Base-by-base conservation (phyloP, 2,797 vertebrate species). In the Chromobotia macracanthus region DNA sequence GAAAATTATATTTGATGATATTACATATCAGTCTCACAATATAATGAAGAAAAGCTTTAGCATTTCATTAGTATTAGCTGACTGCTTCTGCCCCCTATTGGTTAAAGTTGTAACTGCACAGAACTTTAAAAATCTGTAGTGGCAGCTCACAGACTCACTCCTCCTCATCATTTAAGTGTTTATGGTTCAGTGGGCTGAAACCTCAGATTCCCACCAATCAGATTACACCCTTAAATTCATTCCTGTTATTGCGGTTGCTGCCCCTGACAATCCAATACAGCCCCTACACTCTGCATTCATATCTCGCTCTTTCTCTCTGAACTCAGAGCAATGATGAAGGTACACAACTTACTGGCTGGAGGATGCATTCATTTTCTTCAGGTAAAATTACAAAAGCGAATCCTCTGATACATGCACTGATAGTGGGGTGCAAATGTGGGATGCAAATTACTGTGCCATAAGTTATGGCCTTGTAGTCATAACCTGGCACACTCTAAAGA, bases 151-250 rank as follows among this genome's bases (percentile, higher is more conserved):
- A 56, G 15, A 41, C 55, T 11, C 71, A 76, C 9, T 41, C 89
- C 82, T 91, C 85, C 91, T 92, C 89, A 92, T 93, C 92, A 87
- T 85, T 84, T 58, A 88, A 93, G 90, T 91, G 91, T 88, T 87
- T 90, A 86, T 89, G 90, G 89, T 90, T 90, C 90, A 91, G 87
- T 87, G 88, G 85, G 83, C 89, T 74, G 65, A 75, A 73, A 86
- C 87, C 85, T 84, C 86, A 87, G 75, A 87, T 89, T 89, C 87
- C 84, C 3, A 83, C 31, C 88, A 88, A 93, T 92, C 85, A 44
- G 91, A 92, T 93, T 90, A 92, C 86, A 84, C 69, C 78, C 46
- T 74, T 83, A 83, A 88, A 89, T 89, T 84, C 86, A 88, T 91
- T 89, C 69, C 83, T 90, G 90, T 89, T 91, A 91, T 90, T 88